Evolutionary conservation across 2,888 invertebrate species (phyloP), one percentile per base, ranked within the genome.

Genomic region (Pollenia amentaria): DNA sequence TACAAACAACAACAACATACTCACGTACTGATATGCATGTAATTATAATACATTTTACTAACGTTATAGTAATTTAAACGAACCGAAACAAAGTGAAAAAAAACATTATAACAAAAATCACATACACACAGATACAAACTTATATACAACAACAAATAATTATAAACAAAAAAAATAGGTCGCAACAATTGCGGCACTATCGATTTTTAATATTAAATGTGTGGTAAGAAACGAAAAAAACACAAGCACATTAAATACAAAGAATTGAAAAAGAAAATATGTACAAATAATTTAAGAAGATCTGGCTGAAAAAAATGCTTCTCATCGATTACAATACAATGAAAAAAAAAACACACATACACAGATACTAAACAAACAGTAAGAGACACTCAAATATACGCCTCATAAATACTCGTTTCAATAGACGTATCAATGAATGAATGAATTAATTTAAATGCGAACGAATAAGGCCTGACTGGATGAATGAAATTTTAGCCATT

Each of bases 131-230:
- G 18, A 46, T 16, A 11, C 9, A 77, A 21, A 62, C n/a, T 55
- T 14, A 14, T 7, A 77, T 3, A 60, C 53, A 21, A 62, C n/a
- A 72, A 65, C 29, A 64, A 38, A 53, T 29, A 80, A 64, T 14
- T 55, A 40, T 40, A 57, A 10, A 57, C 18, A 53, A 62, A 51
- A 62, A 86, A 84, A 82, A 88, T 87, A 83, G 87, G 87, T 88
- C 88, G 84, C 64, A 80, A 70, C 84, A 82, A 88, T 84, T 84
- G 88, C 86, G 40, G 87, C 84, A 81, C 86, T 88, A 88, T 88
- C 84, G 88, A 88, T 88, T 88, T 82, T 79, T 78, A 69, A 87
- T 82, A 78, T 44, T 76, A 44, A 69, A 51, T 60, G 11, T 80
- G 76, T 62, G 57, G 76, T 44, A 80, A 85, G 57, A 75, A 64